Evolutionary conservation across 2,113 vertebrate genomes (phyloP), one percentile per base, ranked within the genome.

Genomic region (Oplegnathus fasciatus): DNA sequence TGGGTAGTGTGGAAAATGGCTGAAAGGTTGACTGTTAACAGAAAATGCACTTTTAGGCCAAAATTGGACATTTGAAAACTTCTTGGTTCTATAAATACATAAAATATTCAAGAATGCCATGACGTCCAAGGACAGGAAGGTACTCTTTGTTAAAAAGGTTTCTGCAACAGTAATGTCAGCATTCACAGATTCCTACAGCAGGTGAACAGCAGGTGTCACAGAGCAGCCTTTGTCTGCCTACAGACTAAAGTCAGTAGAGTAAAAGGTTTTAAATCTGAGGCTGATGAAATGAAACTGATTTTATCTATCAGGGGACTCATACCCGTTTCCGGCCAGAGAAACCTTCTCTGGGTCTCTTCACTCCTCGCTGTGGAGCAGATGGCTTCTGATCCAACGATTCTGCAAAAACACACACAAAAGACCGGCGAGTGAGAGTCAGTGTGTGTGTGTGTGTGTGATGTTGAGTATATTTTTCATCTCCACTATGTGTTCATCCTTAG

Each of bases 301-400:
- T 66, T n/a, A 80, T 65, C 18, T 22, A 22, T 74, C 24, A 40
- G 40, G 3, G 9, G 24, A 10, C 7, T 82, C 95, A 84, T 95
- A 99, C 98, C 96, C 97, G 90, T 95, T 98, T 98, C 0, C 97
- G 95, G 80, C 96, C 92, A 0, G 95, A 95, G 62, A 96, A 97
- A 74, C 96, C 95, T 3, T 98, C 98, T 92, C 97, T 96, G 44
- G 97, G 93, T 86, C 97, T 96, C 93, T 97, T 95, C 26, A 97
- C 95, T 4, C 96, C 94, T 93, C 97, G 94, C 6, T 94, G 94
- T 40, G 64, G 84, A 73, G 67, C 34, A 64, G 64, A 0, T 1
- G 68, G 15, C 83, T 71, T 93, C 78, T 78, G 91, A 73, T 90
- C 85, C 42, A 84, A 37, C 0, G 62, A 44, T 60, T 89, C 94